A percentile compares a stretch with the other conserved stretches of the same genome.
These are phyloP conservation scores for Mus pahari DNA, from an alignment of 2,113 vertebrate genomes.

Conservation along the genomic window DNA sequence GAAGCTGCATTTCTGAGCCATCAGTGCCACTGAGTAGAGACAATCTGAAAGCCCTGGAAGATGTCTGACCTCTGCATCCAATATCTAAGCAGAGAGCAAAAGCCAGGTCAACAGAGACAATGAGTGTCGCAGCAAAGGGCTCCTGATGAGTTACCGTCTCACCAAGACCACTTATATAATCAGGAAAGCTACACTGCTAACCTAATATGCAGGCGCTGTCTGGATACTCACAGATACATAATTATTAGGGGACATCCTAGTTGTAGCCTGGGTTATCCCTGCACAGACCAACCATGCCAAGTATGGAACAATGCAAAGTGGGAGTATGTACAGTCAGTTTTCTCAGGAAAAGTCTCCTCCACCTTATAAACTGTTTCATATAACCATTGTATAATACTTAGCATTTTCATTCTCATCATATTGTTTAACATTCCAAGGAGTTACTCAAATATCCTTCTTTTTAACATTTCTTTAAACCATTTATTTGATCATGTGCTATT, in stretches of 20 bases:
- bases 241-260: fast-evolving
- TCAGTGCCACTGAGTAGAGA: not conserved
- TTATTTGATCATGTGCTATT: not conserved
- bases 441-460: not conserved
- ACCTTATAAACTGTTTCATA: not conserved
- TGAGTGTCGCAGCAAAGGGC: not conserved
- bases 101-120: not conserved
- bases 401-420: not conserved
- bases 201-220: too few relatives aligned
- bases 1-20: not conserved
- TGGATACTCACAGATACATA: fast-evolving
- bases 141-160: not conserved
- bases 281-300: not conserved
- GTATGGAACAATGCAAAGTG: fast-evolving
- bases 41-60: not conserved
- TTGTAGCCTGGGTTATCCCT: too few relatives aligned
- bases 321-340: fast-evolving
- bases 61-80: not conserved
- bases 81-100: not conserved
- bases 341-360: fast-evolving
- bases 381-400: not conserved
- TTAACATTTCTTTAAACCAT: not conserved
- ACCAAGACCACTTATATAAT: not conserved
- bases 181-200: not conserved
- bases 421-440: not conserved